Base-by-base conservation (phyloP, 2,888 invertebrate genomes). In the Stomorhina lunata region DNA sequence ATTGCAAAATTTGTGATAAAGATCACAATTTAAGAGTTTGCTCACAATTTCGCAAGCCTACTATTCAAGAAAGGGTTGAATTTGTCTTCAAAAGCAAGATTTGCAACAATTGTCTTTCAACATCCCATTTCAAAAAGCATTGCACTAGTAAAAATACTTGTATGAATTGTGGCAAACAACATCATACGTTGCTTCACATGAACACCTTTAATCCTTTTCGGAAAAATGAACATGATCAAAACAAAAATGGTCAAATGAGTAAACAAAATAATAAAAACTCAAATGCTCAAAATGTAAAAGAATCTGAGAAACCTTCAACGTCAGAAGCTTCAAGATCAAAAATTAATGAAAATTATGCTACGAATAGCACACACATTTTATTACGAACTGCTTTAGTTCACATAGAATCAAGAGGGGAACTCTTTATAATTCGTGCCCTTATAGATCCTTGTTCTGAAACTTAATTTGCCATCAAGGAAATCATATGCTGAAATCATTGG, bases 381-480 rank as follows among this genome's bases (percentile, higher is more conserved):
- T 20, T 72, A 1, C 61, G 59, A 2, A 72, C 72, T 12, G 72
- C 61, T 6, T 9, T 37, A 2, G 32, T 61, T 6, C 48, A 63
- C n/a, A 50, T 73, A 9, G 15, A 22, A 3, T 53, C 50, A 22
- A 6, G 37, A 10, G 37, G 37, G 1, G 55, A 63, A 53, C 20
- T 63, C n/a, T 63, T 72, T 20, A 50, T 63, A 1, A 12, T 75
- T 1, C 37, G 75, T 17, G 75, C 75, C 1, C 15, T 75, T 0
- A 75, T 75, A 20, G 75, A 75, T 15, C 75, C 65, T 7, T 65
- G 57, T 2, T 66, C 75, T 6, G 66, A 75, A 53, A 0, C 20
- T 75, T 12, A 1, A 25, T 1, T n/a, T 75, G 10, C 55, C 63
- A 6, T 48, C 53, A 1, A n/a, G 32, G 17, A 48, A 61, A 12